Conservation (phyloP, 2,888 invertebrate genomes). For the Tanytarsus gracilentus region DNA sequence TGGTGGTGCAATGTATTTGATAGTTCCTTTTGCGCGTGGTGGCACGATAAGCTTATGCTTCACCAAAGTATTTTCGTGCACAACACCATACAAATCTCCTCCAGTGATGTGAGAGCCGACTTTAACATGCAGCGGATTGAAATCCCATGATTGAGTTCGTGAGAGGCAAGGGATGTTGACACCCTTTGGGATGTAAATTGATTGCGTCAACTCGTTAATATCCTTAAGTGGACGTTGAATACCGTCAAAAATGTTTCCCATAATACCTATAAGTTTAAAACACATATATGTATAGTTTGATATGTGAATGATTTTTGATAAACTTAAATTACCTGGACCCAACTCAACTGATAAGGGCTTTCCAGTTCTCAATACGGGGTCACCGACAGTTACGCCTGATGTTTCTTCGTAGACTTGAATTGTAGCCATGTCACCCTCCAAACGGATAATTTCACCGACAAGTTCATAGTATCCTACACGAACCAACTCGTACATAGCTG, state of each 20-base stretch:
- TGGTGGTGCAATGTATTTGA: constrained; percentile 86
- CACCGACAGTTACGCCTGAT: constrained; percentile 98
- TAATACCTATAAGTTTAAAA: too few species aligned
- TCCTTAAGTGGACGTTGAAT: constrained; percentile 98
- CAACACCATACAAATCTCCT: constrained; percentile 92
- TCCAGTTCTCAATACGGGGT: constrained; percentile 96
- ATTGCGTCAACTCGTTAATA: constrained; percentile 84
- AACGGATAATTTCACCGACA: constrained; percentile 98
- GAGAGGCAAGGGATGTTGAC: constrained; percentile 89
- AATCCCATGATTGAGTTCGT: constrained; percentile 80
- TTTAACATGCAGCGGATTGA: constrained; percentile 73
- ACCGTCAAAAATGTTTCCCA: constrained; percentile 99
- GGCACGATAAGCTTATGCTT: constrained; percentile 95
- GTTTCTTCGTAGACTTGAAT: constrained; percentile 97
- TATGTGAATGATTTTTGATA: constrained; percentile 75
- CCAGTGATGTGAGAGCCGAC: constrained; percentile 98
- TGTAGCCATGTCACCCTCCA: constrained; percentile 99
- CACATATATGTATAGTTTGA: constrained; percentile 51
- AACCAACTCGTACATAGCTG: constrained; percentile 99
- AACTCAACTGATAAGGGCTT: constrained; percentile 98
- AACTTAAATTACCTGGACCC: constrained; percentile 64
- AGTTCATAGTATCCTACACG: constrained; percentile 96
- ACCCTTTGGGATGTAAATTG: constrained; percentile 99
- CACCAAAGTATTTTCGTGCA: constrained; percentile 94
- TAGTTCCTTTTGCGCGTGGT: constrained; percentile 90